phyloP scores from a whole-genome alignment of 2,113 vertebrate genomes.

The Suncus etruscus region DNA sequence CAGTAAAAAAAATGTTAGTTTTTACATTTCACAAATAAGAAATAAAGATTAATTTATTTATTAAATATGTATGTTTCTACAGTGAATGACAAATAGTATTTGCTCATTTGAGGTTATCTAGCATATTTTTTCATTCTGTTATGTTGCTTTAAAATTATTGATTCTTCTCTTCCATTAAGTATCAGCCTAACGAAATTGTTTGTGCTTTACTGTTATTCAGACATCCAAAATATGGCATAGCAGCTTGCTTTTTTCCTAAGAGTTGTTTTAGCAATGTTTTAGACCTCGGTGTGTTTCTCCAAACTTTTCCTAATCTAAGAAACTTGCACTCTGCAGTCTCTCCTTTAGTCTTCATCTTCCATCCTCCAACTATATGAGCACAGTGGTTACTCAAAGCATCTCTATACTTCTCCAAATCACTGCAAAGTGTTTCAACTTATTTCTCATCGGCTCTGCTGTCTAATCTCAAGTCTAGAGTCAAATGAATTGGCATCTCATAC shows the following conservation, averaged over 20 bases:
- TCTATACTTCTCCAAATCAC: neutral
- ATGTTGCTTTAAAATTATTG: constrained; percentile 12
- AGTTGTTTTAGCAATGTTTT: neutral
- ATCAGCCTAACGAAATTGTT: neutral
- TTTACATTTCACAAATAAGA: constrained; percentile 36
- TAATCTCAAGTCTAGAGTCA: neutral
- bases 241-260: neutral
- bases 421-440: neutral
- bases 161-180: neutral
- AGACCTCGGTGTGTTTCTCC: neutral
- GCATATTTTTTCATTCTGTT: neutral
- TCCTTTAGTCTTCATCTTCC: neutral
- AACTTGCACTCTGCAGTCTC: neutral
- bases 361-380: neutral
- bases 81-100: constrained; percentile 1
- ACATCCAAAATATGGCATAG: neutral
- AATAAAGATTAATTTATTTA: neutral
- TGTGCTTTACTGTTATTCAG: neutral
- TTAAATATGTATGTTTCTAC: neutral
- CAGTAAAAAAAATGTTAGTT: neutral
- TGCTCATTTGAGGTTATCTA: neutral
- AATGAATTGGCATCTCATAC: neutral
- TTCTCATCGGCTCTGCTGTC: neutral
- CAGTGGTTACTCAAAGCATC: neutral
- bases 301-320: neutral